Evolutionary conservation across 2,113 vertebrate genomes (phyloP).

Genomic region (Egretta garzetta): DNA sequence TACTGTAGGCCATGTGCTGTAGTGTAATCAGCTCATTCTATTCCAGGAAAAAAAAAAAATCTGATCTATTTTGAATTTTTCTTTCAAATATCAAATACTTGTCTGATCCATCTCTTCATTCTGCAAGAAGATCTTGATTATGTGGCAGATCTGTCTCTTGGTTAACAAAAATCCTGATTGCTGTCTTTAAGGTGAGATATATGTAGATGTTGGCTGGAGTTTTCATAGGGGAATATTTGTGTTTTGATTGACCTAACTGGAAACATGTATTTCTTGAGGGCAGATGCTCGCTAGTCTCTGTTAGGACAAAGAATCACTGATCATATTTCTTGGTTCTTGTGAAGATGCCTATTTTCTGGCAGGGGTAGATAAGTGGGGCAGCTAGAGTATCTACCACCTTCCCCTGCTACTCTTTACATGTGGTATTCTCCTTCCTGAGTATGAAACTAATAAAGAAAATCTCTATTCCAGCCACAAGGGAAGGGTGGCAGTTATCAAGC

Average conservation of each 20-base stretch:
- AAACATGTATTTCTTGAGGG: background rate
- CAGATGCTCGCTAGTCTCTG: background rate
- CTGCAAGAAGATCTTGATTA: background rate
- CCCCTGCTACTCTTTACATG: fast-evolving
- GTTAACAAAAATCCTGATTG: background rate
- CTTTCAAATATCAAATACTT: background rate
- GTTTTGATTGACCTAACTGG: background rate
- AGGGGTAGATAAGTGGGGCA: background rate
- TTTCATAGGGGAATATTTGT: background rate
- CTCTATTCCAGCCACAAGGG: background rate
- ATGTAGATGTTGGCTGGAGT: background rate
- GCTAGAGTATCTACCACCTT: background rate
- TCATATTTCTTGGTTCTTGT: background rate
- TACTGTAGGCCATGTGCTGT: background rate
- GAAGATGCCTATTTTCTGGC: fast-evolving
- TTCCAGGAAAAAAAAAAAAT: background rate
- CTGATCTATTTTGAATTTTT: background rate
- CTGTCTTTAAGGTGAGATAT: background rate
- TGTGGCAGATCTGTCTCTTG: background rate
- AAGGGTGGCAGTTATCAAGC: background rate
- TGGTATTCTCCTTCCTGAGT: background rate
- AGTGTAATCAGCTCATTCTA: background rate
- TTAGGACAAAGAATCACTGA: background rate
- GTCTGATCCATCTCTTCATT: background rate
- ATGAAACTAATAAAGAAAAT: background rate